phyloP scores from a whole-genome alignment of 1,140 invertebrate species.

The Schlechtendalia chinensis region DNA sequence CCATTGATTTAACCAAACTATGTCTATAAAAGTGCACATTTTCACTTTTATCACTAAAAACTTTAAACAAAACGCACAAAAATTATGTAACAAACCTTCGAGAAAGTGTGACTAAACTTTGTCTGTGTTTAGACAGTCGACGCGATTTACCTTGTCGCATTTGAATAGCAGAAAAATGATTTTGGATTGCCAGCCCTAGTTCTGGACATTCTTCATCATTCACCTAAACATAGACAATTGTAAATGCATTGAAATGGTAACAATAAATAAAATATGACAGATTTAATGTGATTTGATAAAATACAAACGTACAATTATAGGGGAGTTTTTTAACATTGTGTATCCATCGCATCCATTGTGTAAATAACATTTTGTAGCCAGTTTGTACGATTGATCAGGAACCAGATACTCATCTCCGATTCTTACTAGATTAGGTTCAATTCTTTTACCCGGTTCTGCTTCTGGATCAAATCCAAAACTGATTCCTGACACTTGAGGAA shows the following conservation, averaged over 20 bases:
- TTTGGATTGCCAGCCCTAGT: conserved; percentile 76
- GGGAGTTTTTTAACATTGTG: conserved; percentile 70
- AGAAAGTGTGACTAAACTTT: conserved; percentile 76
- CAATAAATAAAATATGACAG: not conserved
- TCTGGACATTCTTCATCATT: conserved; percentile 79
- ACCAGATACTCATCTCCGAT: conserved; percentile 82
- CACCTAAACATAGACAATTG: conserved; percentile 59
- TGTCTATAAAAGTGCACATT: conserved; percentile 60
- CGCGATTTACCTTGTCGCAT: conserved; percentile 68
- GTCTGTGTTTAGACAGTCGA: conserved; percentile 75
- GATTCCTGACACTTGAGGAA: conserved; percentile 78
- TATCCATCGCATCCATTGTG: conserved; percentile 81
- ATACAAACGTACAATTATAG: conserved; percentile 63
- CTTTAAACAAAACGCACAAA: not conserved
- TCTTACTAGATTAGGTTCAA: conserved; percentile 71
- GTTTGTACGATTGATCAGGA: conserved; percentile 68
- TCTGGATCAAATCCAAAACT: conserved; percentile 81
- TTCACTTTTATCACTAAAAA: not conserved
- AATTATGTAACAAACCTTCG: conserved; percentile 60
- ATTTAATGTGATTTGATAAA: not conserved
- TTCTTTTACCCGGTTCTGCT: conserved; percentile 67
- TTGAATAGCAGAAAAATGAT: conserved; percentile 84
- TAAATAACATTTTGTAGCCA: conserved; percentile 81
- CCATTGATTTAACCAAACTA: conserved; percentile 73
- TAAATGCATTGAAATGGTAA: not conserved